Evolutionary conservation across 2,888 invertebrate genomes (phyloP).

Genomic region (Geophilus truncorum): DNA sequence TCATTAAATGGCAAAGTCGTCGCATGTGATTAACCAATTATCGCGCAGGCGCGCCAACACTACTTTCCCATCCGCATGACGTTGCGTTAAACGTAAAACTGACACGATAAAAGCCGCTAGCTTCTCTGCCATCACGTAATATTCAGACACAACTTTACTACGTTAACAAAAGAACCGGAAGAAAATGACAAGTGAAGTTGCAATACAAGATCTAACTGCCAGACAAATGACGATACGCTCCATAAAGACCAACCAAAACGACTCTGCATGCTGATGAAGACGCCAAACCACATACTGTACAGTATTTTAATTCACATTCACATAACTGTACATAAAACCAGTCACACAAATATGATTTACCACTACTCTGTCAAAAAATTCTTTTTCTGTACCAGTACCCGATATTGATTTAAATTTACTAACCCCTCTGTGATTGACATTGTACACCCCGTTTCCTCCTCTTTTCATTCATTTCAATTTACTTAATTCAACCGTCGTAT

Average conservation of each 20-base stretch:
- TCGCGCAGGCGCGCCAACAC: background rate
- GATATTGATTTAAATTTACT: too few relatives aligned
- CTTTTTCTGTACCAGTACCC: background rate
- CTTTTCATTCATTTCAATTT: background rate
- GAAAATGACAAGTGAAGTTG: background rate
- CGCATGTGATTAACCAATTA: constrained; percentile 30
- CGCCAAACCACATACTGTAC: background rate
- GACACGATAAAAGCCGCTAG: background rate
- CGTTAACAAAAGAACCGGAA: background rate
- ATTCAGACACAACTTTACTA: background rate
- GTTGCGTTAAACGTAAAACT: background rate
- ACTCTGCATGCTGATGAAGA: background rate
- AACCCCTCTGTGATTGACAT: background rate
- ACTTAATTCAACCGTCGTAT: background rate
- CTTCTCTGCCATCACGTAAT: background rate
- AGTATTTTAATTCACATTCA: background rate
- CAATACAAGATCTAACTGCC: background rate
- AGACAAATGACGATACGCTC: background rate
- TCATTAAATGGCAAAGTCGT: constrained; percentile 22
- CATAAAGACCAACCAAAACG: background rate
- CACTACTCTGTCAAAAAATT: background rate
- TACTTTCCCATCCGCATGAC: background rate
- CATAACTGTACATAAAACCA: background rate
- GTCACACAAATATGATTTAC: background rate
- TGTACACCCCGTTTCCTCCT: background rate